These are phyloP conservation scores for Channa maculata DNA, from an alignment of 2,113 vertebrate species.

Conservation along the genomic window DNA sequence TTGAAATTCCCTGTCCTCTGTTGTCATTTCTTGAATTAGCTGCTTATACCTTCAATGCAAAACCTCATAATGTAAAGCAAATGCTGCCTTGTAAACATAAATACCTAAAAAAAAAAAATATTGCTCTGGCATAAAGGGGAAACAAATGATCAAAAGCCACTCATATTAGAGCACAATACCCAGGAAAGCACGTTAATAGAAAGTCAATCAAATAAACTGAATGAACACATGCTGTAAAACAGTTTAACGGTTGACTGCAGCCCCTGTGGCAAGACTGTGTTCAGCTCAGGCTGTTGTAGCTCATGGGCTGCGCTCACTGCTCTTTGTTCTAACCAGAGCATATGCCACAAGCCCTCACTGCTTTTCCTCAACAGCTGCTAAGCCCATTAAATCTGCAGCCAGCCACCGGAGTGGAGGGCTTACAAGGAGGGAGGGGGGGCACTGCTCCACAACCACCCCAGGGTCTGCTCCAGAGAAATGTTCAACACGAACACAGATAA, in stretches of 20 bases:
- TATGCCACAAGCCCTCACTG: constrained; percentile 78
- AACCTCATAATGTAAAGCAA: constrained; percentile 2
- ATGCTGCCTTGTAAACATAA: constrained; percentile 4
- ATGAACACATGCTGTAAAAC: constrained; percentile 60
- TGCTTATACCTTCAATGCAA: constrained; percentile 5
- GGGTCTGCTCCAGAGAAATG: constrained; percentile 62
- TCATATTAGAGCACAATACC: constrained; percentile 1
- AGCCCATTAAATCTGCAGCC: constrained; percentile 81
- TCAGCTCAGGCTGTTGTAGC: constrained; percentile 33
- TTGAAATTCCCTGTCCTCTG: constrained; percentile 44
- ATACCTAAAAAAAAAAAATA: background rate
- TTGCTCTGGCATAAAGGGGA: background rate
- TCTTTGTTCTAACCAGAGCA: constrained; percentile 80
- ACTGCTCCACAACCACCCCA: constrained; percentile 63
- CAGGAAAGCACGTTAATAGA: constrained; percentile 14
- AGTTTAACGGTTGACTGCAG: constrained; percentile 52
- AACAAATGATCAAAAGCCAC: background rate
- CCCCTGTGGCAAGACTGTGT: constrained; percentile 43
- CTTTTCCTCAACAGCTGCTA: constrained; percentile 83
- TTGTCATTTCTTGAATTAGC: constrained; percentile 51
- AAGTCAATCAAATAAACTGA: constrained; percentile 54
- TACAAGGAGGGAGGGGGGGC: constrained; percentile 57
- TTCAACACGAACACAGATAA: constrained; percentile 57
- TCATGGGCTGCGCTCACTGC: constrained; percentile 51
- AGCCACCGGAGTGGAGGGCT: constrained; percentile 72